Conservation (phyloP, 2,113 vertebrate species). For the Aplodontia rufa region DNA sequence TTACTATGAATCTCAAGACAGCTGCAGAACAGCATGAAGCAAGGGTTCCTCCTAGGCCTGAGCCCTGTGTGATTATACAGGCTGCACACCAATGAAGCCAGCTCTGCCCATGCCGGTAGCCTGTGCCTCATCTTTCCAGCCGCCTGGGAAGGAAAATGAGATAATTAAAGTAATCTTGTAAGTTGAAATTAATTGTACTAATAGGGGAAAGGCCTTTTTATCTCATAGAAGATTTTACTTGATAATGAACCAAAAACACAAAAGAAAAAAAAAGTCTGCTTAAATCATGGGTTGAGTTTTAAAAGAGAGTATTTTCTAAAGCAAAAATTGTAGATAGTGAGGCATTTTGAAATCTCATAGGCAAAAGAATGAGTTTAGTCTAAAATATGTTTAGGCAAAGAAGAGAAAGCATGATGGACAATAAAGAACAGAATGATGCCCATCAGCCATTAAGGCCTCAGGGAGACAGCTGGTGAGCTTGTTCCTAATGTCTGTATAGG, state of each 20-base stretch:
- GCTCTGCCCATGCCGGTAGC: not conserved
- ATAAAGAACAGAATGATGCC: not conserved
- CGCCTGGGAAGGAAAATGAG: not conserved
- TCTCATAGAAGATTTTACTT: not conserved
- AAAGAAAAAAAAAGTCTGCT: not conserved
- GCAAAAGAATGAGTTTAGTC: not conserved
- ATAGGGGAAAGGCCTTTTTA: not conserved
- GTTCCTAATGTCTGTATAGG: not conserved
- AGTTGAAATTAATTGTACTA: not conserved
- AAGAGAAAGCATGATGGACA: not conserved
- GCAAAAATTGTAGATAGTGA: not conserved
- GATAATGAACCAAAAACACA: not conserved
- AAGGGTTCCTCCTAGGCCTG: not conserved
- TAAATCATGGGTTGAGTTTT: not conserved
- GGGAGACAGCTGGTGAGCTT: not conserved
- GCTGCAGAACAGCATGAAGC: not conserved
- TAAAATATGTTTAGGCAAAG: slow-evolving; percentile 3
- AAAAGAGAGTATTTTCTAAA: slow-evolving; percentile 6
- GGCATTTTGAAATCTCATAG: slow-evolving; percentile 2
- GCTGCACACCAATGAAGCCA: not conserved
- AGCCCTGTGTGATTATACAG: not conserved
- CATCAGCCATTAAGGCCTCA: not conserved
- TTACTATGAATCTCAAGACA: slow-evolving; percentile 25
- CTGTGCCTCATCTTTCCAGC: not conserved
- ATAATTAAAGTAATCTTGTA: not conserved